Base-by-base conservation (phyloP, 2,113 vertebrate species). In the Telmatochromis sp. region DNA sequence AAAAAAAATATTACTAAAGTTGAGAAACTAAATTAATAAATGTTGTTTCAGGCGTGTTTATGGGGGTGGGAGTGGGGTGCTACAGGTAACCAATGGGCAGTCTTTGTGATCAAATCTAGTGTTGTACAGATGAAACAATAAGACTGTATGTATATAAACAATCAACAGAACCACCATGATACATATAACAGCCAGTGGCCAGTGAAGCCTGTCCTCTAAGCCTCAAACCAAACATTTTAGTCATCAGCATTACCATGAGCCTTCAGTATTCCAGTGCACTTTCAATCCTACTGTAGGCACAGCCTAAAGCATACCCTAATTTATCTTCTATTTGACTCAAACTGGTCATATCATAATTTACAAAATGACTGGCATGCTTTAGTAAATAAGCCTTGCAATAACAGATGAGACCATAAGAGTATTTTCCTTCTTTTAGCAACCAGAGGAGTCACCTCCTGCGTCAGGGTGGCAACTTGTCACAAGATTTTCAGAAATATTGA, bases 51-150 rank as follows among this genome's bases (percentile, higher is more conserved):
- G 37, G n/a, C 0, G 0, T 23, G 65, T 71, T 42, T 71, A 15
- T 71, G n/a, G n/a, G 19, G n/a, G n/a, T 42, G 37, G n/a, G 7
- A 14, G 37, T 9, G 0, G 7, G n/a, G n/a, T 40, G 0, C 37
- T 73, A 45, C 4, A 73, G 37, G 13, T 73, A 40, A 21, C 33
- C 60, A 65, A 42, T 15, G 2, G 65, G 65, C 65, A 23, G 40
- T 73, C 13, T 15, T 42, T 45, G 40, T 45, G 13, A 45, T 73
- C 68, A 17, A 73, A 13, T 17, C 37, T 4, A 73, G 13, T 26
- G 0, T 45, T 45, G 9, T 26, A 78, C 10, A 31, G 9, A 28
- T 78, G 6, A 50, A 68, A 78, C 42, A 47, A 50, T 19, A 65
- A 75, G 23, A 47, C 40, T 50, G 71, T 28, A 19, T 75, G 42